Percentiles rank a stretch among this genome's conserved stretches.
Evolutionary conservation across 2,797 vertebrate genomes (phyloP).

Genomic region (Fringilla coelebs): DNA sequence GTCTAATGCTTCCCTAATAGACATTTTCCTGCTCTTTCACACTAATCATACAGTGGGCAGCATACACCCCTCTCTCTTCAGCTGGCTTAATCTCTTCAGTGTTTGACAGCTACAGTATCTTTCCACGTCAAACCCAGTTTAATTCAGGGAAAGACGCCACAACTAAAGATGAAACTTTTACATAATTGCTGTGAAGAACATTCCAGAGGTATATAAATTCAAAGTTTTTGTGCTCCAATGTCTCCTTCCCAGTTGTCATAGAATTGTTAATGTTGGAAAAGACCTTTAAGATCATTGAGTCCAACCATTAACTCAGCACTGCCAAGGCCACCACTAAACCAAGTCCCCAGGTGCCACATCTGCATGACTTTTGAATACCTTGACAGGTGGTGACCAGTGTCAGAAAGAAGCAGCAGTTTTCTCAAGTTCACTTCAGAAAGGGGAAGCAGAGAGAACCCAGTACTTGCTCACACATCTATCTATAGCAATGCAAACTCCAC

Average conservation of each 20-base stretch:
- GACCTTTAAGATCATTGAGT: not conserved
- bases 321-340: not conserved
- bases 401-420: not conserved
- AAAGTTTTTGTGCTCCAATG: not conserved
- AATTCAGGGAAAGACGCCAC: not conserved
- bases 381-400: not conserved
- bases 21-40: not conserved
- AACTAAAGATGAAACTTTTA: not conserved
- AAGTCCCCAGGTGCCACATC: not conserved
- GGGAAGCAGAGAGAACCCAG: not conserved
- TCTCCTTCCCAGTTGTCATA: not conserved
- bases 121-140: not conserved
- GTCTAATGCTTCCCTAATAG: not conserved
- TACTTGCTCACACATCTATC: rapidly evolving
- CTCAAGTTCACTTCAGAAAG: not conserved
- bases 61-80: not conserved
- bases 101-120: not conserved
- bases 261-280: not conserved
- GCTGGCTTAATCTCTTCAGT: not conserved
- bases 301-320: not conserved
- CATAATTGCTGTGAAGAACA: not conserved
- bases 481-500: not conserved
- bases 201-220: not conserved
- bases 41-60: not conserved
- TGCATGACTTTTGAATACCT: not conserved